Base-by-base conservation (phyloP, 2,888 invertebrate genomes). In the Euphydryas editha region DNA sequence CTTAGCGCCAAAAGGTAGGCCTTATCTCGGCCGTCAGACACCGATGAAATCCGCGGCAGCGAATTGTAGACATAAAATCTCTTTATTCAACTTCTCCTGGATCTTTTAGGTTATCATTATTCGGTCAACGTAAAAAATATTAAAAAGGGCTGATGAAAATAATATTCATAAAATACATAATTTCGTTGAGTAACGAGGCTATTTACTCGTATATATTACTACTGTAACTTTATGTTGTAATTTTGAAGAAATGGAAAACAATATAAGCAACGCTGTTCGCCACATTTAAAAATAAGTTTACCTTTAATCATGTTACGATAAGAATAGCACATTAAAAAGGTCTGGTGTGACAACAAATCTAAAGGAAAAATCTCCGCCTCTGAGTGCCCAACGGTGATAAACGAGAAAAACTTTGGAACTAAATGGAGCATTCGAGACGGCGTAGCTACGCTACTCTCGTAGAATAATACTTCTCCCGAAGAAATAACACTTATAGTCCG, bases 321-420 rank as follows among this genome's bases (percentile, higher is more conserved):
- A 92, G 90, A 87, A 88, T 87, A 86, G 88, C 90, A 92, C 92
- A 92, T 93, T 93, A 92, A 92, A 92, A 92, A 92, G 90, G 92
- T 92, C 91, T 91, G 93, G 92, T 92, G 90, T 92, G 92, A 92
- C 92, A 92, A 93, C 92, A 93, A 93, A 93, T 92, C 92, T 93
- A 91, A 89, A 90, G 91, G 92, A 92, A 92, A 93, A 92, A 92
- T 92, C 90, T 91, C 92, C 90, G 90, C 87, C 88, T 89, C 87
- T 85, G 90, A 89, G 90, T 90, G 87, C 90, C 91, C 90, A 90
- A 86, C 92, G 91, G 91, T 91, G 92, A 92, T 92, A 92, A 92
- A 92, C 92, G 92, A 91, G 92, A 92, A 92, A 92, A 92, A 92
- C 92, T 92, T 92, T 90, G 90, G 87, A 91, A 91, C 92, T 92